Evolutionary conservation across 2,113 vertebrate species (phyloP).

Genomic region (Sinocyclocheilus rhinocerous): DNA sequence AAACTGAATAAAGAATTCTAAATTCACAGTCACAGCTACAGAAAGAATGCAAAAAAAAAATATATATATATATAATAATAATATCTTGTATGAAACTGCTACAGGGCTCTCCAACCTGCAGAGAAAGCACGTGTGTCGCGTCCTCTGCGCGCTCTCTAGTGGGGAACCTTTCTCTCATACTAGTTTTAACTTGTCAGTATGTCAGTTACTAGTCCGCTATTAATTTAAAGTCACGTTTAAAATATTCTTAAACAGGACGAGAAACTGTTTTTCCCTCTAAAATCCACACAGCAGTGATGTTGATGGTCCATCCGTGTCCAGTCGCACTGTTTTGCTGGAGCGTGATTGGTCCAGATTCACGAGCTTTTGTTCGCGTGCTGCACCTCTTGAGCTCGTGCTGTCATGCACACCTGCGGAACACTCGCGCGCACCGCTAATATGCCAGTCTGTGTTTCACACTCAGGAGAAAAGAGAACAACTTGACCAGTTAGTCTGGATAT

Average conservation of each 20-base stretch:
- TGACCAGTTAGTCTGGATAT: not conserved
- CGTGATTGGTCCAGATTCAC: conserved; percentile 52
- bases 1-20: not conserved
- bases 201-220: not conserved
- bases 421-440: conserved; percentile 28
- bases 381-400: conserved; percentile 51
- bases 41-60: not conserved
- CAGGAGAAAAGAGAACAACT: conserved; percentile 8
- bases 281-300: not conserved
- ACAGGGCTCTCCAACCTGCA: not conserved
- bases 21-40: no score
- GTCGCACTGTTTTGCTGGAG: not conserved
- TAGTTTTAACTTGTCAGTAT: not conserved
- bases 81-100: not conserved
- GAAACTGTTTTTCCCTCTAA: not conserved
- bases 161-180: not conserved
- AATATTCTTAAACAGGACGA: not conserved
- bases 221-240: not conserved
- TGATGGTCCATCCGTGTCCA: not conserved
- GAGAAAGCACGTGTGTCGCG: not conserved
- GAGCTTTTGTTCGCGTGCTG: conserved; percentile 23
- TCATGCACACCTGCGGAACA: conserved; percentile 65
- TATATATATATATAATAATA: no score
- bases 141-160: conserved; percentile 1
- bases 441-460: not conserved